Evolutionary conservation across 2,888 invertebrate genomes (phyloP).

Genomic region (Dasypogon diadema): DNA sequence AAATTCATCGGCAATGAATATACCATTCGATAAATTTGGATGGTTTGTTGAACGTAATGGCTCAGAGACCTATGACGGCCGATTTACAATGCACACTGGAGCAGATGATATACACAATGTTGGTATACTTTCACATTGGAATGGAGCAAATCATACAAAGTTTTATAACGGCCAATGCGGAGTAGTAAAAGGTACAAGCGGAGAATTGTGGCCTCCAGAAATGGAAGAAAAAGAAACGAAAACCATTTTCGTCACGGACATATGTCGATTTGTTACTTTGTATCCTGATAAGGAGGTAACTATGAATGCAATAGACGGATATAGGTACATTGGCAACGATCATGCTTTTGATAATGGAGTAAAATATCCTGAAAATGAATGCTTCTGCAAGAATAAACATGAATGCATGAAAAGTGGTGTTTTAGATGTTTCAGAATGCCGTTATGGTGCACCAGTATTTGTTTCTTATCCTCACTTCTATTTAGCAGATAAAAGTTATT

Average conservation of each 20-base stretch:
- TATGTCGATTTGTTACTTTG: constrained; percentile 78
- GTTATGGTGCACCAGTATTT: constrained; percentile 85
- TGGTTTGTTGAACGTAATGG: constrained; percentile 87
- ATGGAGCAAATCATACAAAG: constrained; percentile 71
- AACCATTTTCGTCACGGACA: constrained; percentile 79
- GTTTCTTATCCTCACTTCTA: constrained; percentile 87
- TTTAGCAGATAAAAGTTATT: constrained; percentile 77
- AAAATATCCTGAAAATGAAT: constrained; percentile 73
- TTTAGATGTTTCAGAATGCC: constrained; percentile 80
- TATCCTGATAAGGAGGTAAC: constrained; percentile 60
- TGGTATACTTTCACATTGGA: constrained; percentile 81
- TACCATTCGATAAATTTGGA: constrained; percentile 84
- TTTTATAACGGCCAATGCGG: constrained; percentile 76
- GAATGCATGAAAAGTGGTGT: constrained; percentile 72
- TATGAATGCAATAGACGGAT: constrained; percentile 61
- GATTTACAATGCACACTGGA: constrained; percentile 83
- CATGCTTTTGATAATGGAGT: constrained; percentile 81
- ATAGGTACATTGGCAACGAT: constrained; percentile 71
- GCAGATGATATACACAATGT: constrained; percentile 74
- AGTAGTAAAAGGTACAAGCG: constrained; percentile 78
- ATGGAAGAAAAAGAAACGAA: constrained; percentile 70
- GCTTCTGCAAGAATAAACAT: constrained; percentile 75
- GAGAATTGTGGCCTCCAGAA: constrained; percentile 83
- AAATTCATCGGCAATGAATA: constrained; percentile 68
- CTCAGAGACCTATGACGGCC: constrained; percentile 80